phyloP scores from a whole-genome alignment of 1,140 invertebrate species.

The Tetragnatha versicolor region DNA sequence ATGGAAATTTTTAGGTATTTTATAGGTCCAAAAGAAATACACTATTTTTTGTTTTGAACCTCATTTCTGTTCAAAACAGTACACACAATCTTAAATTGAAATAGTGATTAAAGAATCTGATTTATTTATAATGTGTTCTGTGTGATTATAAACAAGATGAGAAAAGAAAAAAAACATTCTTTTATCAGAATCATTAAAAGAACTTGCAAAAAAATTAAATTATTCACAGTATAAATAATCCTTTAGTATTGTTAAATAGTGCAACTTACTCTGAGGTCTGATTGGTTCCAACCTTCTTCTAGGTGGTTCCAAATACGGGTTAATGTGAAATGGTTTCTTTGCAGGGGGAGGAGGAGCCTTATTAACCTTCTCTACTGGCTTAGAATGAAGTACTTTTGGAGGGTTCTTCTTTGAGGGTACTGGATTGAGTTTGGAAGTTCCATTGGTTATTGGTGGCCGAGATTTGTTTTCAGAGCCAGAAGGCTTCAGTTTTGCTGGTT shows the following conservation, averaged over 20 bases:
- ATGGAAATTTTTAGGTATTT: too few relatives aligned
- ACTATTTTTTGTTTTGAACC: too few relatives aligned
- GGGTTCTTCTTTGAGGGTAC: too few relatives aligned
- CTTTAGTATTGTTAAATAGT: neutral
- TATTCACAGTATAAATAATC: neutral
- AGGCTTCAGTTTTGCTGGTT: neutral
- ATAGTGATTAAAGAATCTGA: too few relatives aligned
- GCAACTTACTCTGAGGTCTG: conserved; percentile 14
- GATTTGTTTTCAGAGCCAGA: neutral
- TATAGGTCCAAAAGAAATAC: too few relatives aligned
- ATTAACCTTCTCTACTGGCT: neutral
- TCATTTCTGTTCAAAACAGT: too few relatives aligned
- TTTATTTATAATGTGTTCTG: too few relatives aligned
- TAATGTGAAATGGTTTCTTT: conserved; percentile 34
- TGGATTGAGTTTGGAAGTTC: neutral
- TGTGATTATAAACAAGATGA: too few relatives aligned
- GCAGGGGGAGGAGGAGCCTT: neutral
- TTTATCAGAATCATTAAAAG: neutral
- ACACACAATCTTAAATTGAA: too few relatives aligned
- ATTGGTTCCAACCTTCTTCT: conserved; percentile 31
- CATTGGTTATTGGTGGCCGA: neutral
- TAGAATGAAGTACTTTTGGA: too few relatives aligned
- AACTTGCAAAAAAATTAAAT: neutral
- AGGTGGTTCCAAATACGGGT: conserved; percentile 50
- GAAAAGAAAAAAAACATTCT: too few relatives aligned